phyloP scores from a whole-genome alignment of 2,888 invertebrate species.

The Panopea generosa region DNA sequence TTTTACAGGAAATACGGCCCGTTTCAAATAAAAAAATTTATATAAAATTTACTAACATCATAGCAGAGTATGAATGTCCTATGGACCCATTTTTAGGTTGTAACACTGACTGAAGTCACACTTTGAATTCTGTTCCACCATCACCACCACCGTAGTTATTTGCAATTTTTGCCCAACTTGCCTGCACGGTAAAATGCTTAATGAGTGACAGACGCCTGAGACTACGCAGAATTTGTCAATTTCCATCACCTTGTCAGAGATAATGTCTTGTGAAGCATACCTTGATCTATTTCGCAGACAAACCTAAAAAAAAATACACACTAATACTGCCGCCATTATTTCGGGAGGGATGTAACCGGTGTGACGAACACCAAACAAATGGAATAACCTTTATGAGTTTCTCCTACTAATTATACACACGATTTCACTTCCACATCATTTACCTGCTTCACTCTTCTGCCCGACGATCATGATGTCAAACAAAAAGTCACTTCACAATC shows the following conservation, averaged over 20 bases:
- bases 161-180: too few relatives aligned
- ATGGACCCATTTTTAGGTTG: too few relatives aligned
- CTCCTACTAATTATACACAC: constrained; percentile 18
- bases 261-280: constrained; percentile 32
- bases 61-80: too few relatives aligned
- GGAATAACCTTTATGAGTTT: constrained; percentile 6
- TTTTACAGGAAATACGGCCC: too few relatives aligned
- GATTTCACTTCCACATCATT: constrained; percentile 7
- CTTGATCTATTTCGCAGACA: constrained; percentile 30
- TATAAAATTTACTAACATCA: too few relatives aligned
- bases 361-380: constrained; percentile 11
- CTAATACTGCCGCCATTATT: too few relatives aligned
- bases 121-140: too few relatives aligned
- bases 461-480: background rate
- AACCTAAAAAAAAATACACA: background rate
- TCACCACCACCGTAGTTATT: too few relatives aligned
- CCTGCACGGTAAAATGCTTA: too few relatives aligned
- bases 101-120: too few relatives aligned
- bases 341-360: too few relatives aligned
- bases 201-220: constrained; percentile 36
- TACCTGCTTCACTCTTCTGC: background rate
- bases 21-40: too few relatives aligned
- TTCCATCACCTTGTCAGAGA: constrained; percentile 34
- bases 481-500: constrained; percentile 1
- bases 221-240: constrained; percentile 36